These are phyloP conservation scores for Leptocoma aspasia DNA, from an alignment of 2,113 vertebrate species.

Conservation along the genomic window DNA sequence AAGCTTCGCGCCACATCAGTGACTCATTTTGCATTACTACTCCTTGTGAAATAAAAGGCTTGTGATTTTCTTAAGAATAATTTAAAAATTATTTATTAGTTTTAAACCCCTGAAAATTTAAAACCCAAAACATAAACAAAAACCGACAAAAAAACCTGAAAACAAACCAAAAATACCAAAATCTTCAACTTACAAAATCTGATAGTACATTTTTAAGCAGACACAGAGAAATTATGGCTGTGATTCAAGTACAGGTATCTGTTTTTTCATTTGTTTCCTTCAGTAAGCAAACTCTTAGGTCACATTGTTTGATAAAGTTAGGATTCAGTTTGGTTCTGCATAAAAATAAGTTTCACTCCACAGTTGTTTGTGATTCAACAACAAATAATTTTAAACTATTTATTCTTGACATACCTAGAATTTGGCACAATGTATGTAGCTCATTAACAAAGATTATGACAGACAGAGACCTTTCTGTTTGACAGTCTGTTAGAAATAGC, in stretches of 20 bases:
- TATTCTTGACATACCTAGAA: not conserved
- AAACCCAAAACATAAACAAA: too few relatives aligned
- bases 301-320: not conserved
- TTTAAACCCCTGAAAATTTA: not conserved
- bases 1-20: not conserved
- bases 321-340: not conserved
- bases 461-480: not conserved
- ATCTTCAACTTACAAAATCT: not conserved
- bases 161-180: not conserved
- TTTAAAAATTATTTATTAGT: fast-evolving
- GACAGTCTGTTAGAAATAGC: not conserved
- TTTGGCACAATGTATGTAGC: not conserved
- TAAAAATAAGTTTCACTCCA: not conserved
- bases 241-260: not conserved
- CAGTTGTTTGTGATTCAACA: not conserved
- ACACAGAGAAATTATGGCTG: not conserved
- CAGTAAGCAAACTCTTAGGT: not conserved
- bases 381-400: not conserved
- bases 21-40: not conserved
- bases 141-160: not conserved
- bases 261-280: not conserved
- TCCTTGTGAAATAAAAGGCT: not conserved
- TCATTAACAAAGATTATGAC: not conserved
- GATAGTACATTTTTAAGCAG: not conserved
- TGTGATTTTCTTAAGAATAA: not conserved